Percentiles rank a stretch among this genome's conserved stretches.
Conservation (phyloP, 2,113 vertebrate genomes). For the Elgaria multicarinata region DNA sequence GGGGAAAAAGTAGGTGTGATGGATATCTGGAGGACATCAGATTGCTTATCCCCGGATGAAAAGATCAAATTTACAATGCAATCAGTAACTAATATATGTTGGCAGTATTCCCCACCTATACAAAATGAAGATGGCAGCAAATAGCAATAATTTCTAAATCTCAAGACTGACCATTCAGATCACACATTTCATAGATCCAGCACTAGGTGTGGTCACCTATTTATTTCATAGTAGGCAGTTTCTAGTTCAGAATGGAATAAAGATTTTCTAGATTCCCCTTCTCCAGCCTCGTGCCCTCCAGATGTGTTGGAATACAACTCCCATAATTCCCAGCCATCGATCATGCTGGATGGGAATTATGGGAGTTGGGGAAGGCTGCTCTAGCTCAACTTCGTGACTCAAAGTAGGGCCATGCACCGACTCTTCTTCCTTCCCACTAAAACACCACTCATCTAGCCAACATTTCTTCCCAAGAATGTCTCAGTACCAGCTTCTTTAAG, state of each 20-base stretch:
- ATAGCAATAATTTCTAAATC: conserved; percentile 45
- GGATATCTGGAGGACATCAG: too few species aligned
- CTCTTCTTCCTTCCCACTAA: neutral
- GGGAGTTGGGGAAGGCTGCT: neutral
- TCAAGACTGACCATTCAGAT: conserved; percentile 32
- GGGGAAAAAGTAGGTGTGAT: too few species aligned
- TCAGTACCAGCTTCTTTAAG: neutral
- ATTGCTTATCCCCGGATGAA: neutral
- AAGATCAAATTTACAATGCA: neutral
- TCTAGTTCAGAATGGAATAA: conserved; percentile 44
- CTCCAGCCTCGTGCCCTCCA: too few species aligned
- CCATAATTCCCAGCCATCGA: too few species aligned
- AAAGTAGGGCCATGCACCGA: neutral
- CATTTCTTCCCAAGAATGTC: neutral
- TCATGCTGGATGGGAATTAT: too few species aligned
- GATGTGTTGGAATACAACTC: too few species aligned
- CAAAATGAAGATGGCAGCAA: conserved; percentile 52
- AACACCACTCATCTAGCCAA: neutral
- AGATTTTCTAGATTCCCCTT: neutral
- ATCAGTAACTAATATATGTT: neutral
- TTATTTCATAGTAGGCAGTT: conserved; percentile 20
- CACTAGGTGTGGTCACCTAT: conserved; percentile 17
- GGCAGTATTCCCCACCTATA: conserved; percentile 6
- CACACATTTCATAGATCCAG: conserved; percentile 1
- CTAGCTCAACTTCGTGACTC: neutral